These are phyloP conservation scores for Phodopus roborovskii DNA, from an alignment of 2,113 vertebrate genomes.

Conservation along the genomic window DNA sequence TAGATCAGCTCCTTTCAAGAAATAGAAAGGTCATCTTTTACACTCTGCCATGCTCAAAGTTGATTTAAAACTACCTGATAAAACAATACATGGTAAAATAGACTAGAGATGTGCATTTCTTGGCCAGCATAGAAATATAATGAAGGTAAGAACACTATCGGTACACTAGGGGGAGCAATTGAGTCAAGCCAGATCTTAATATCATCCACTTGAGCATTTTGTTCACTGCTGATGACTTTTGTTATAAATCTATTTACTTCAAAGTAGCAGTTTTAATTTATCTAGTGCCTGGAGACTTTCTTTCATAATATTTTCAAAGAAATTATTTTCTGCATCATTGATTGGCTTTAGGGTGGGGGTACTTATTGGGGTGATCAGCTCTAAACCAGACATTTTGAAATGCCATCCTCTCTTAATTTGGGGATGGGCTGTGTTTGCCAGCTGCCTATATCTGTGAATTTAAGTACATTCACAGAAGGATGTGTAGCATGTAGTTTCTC, in stretches of 20 bases:
- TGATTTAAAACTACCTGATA: background rate
- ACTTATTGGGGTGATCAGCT: background rate
- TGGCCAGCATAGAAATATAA: background rate
- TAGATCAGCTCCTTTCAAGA: conserved; percentile 1
- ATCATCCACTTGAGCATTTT: background rate
- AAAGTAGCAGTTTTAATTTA: conserved; percentile 45
- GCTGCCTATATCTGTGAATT: background rate
- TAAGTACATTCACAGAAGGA: background rate
- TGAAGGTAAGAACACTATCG: background rate
- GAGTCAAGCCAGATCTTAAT: conserved; percentile 36
- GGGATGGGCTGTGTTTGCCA: background rate
- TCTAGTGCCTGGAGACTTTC: conserved; percentile 51
- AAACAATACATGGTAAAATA: background rate
- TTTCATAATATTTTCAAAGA: conserved; percentile 59
- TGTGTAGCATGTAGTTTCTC: background rate
- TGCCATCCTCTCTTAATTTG: background rate
- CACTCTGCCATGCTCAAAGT: background rate
- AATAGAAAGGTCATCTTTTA: background rate
- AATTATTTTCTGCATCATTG: conserved; percentile 33
- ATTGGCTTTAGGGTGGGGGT: background rate
- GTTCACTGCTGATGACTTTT: conserved; percentile 68
- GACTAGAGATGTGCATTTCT: conserved; percentile 6
- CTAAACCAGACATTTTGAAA: conserved; percentile 13
- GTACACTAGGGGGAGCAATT: conserved; percentile 74
- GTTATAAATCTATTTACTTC: conserved; percentile 71